phyloP scores from a whole-genome alignment of 2,888 invertebrate genomes.

The Acanthopleura granulata region DNA sequence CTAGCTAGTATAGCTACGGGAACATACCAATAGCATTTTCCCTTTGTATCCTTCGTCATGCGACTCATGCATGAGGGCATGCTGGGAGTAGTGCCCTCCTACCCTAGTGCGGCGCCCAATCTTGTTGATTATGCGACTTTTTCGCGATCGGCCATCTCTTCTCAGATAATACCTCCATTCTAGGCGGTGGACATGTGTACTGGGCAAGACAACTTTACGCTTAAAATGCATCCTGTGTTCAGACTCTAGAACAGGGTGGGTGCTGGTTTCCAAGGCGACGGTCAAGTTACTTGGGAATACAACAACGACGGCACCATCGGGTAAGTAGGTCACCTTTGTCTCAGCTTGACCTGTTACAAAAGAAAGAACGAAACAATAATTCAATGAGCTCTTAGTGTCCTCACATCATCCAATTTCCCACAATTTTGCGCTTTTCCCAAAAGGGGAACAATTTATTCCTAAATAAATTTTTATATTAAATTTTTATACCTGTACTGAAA shows the following conservation, averaged over 20 bases:
- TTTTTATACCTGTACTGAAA: too few species aligned
- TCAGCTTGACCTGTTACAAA: slow-evolving; percentile 54
- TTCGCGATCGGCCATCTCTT: slow-evolving; percentile 70
- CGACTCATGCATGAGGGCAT: slow-evolving; percentile 60
- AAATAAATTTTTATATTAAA: too few species aligned
- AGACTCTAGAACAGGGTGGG: slow-evolving; percentile 86
- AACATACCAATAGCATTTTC: slow-evolving; percentile 65
- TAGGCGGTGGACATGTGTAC: slow-evolving; percentile 79
- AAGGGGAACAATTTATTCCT: too few species aligned
- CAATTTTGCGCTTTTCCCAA: too few species aligned
- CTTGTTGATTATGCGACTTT: slow-evolving; percentile 48
- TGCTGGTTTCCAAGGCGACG: slow-evolving; percentile 89
- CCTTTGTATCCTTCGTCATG: slow-evolving; percentile 62
- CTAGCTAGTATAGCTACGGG: slow-evolving; percentile 8
- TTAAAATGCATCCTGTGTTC: slow-evolving; percentile 66
- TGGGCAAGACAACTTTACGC: slow-evolving; percentile 64
- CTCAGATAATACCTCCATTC: slow-evolving; percentile 96
- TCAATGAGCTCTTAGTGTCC: too few species aligned
- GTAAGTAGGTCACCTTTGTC: slow-evolving; percentile 64
- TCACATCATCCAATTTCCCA: too few species aligned
- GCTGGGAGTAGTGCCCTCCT: slow-evolving; percentile 59
- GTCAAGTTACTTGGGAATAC: slow-evolving; percentile 70
- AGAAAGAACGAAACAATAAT: too few species aligned
- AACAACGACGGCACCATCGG: slow-evolving; percentile 66
- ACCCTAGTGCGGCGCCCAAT: slow-evolving; percentile 65